These are phyloP conservation scores for Cheilosia urbana DNA, from an alignment of 2,888 invertebrate genomes.

Conservation along the genomic window DNA sequence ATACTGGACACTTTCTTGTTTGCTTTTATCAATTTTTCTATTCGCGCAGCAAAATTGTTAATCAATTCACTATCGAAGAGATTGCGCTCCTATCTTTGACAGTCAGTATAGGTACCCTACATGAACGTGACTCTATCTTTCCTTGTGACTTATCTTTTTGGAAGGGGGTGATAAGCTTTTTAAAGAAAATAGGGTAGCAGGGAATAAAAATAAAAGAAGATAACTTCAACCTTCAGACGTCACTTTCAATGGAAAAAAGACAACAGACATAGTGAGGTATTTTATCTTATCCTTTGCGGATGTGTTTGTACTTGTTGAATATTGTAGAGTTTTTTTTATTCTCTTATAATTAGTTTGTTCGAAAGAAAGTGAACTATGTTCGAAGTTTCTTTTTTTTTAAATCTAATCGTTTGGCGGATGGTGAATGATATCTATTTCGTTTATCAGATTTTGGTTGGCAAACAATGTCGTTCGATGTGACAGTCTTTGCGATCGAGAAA, in stretches of 20 bases:
- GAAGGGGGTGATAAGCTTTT: slow-evolving; percentile 56
- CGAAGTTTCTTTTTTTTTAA: not conserved
- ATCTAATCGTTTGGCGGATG: slow-evolving; percentile 11
- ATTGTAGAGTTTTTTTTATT: slow-evolving; percentile 32
- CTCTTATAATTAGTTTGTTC: slow-evolving; percentile 51
- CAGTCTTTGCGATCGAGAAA: not conserved
- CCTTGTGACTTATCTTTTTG: slow-evolving; percentile 60
- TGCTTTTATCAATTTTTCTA: not conserved
- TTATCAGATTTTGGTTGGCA: slow-evolving; percentile 29
- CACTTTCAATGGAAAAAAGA: slow-evolving; percentile 49
- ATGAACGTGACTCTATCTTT: slow-evolving; percentile 50
- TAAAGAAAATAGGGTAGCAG: slow-evolving; percentile 21
- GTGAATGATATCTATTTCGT: slow-evolving; percentile 23
- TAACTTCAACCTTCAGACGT: slow-evolving; percentile 23
- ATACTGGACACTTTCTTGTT: slow-evolving; percentile 12
- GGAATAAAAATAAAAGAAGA: not conserved
- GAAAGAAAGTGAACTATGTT: slow-evolving; percentile 30
- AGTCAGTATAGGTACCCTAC: slow-evolving; percentile 27
- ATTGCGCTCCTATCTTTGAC: slow-evolving; percentile 20
- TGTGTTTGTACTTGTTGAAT: slow-evolving; percentile 72
- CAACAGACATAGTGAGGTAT: slow-evolving; percentile 34
- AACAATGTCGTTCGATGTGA: slow-evolving; percentile 8
- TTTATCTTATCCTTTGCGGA: slow-evolving; percentile 71
- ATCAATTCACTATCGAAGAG: slow-evolving; percentile 27
- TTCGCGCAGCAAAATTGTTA: slow-evolving; percentile 16